Base-by-base conservation (phyloP, 2,888 invertebrate species). In the Synergus laeviventris region DNA sequence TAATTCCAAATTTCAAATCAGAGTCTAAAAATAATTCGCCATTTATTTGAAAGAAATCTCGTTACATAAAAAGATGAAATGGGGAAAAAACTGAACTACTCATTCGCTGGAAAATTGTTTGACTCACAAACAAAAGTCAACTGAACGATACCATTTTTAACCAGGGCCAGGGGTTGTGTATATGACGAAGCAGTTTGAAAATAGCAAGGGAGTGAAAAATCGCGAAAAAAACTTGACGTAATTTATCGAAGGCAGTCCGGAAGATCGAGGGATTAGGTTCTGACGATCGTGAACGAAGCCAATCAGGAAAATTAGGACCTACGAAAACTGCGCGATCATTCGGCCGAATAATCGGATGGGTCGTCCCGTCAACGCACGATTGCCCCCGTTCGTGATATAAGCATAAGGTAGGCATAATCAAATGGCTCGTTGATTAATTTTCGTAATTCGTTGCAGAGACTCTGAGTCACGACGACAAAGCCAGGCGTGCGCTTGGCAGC, bases 381-480 rank as follows among this genome's bases (percentile, higher is more conserved):
- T 21, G 70, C n/a, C 31, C 36, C 36, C 24, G 36, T 36, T 14
- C 12, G 39, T 66, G 42, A 49, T 36, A 49, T 66, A 66, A 70
- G 70, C 24, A 70, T 49, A 70, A 49, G 45, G 66, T 45, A 21
- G 56, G 4, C 38, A 18, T 24, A 49, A 16, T 42, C 60, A 61
- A 59, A 77, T 60, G 39, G 78, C 77, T 81, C 79, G 79, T 81
- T 83, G 83, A 84, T 83, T 84, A 83, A 84, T 84, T 81, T 75
- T 76, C 79, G 80, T 81, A 83, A 81, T 84, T 81, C 78, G 79
- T 81, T 77, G 77, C 80, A 83, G 80, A 74, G 78, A 74, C 78
- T 45, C 45, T 70, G 70, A 70, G 70, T 70, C 70, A 70, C 76
- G 76, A 74, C 76, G 78, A 78, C 80, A 79, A 78, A 80, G 83